A percentile compares a stretch with the other conserved stretches of the same genome.
Conservation (phyloP, 2,888 invertebrate species). For the Limenitis camilla region DNA sequence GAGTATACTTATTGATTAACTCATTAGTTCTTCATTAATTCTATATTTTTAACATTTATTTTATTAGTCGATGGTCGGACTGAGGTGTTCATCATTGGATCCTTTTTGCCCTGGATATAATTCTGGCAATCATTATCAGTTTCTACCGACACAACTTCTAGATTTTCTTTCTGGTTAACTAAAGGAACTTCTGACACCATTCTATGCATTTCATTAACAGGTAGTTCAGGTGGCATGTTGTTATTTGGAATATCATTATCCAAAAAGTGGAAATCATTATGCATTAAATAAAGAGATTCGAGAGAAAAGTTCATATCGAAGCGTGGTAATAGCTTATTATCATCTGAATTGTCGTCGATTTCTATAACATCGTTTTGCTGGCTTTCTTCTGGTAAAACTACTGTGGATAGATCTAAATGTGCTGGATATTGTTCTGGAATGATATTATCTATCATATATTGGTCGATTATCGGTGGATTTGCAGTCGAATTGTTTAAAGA, state of each 20-base stretch:
- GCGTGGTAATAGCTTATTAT: conserved; percentile 57
- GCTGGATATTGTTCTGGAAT: conserved; percentile 59
- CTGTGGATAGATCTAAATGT: conserved; percentile 53
- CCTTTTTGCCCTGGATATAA: conserved; percentile 59
- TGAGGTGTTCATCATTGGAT: conserved; percentile 67
- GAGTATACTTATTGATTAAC: conserved; percentile 2
- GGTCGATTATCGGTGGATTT: conserved; percentile 56
- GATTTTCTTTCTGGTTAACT: conserved; percentile 47
- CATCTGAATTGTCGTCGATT: conserved; percentile 67
- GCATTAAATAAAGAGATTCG: conserved; percentile 61
- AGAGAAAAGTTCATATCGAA: conserved; percentile 63
- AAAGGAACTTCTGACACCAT: conserved; percentile 56
- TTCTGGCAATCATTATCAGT: conserved; percentile 44
- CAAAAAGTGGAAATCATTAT: conserved; percentile 63
- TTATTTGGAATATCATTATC: conserved; percentile 52
- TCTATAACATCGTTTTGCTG: conserved; percentile 64
- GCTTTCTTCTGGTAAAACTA: conserved; percentile 49
- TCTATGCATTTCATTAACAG: conserved; percentile 49
- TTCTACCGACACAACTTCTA: conserved; percentile 38
- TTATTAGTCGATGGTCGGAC: conserved; percentile 59
- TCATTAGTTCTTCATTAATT: conserved; percentile 62
- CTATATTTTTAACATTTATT: conserved; percentile 69
- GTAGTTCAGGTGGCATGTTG: conserved; percentile 38
- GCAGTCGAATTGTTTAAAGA: conserved; percentile 38
- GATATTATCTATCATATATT: conserved; percentile 61